phyloP scores from a whole-genome alignment of 1,140 invertebrate species.

The Hylyphantes graminicola region DNA sequence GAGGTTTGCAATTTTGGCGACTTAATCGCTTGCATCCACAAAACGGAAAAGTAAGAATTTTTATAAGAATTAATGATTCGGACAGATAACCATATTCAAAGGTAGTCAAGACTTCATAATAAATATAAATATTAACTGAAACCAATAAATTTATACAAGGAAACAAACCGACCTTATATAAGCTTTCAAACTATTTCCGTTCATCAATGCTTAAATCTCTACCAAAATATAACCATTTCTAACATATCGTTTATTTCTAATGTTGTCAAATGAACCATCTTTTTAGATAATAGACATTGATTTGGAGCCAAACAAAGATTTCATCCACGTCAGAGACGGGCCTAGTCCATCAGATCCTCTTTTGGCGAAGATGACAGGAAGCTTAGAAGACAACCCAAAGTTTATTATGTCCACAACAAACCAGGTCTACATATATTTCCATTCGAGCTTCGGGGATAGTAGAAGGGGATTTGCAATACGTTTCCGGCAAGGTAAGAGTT shows the following conservation, averaged over 20 bases:
- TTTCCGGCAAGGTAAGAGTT: conserved; percentile 79
- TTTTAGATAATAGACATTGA: conserved; percentile 85
- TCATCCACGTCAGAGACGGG: conserved; percentile 89
- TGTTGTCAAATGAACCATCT: neutral
- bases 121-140: too few species aligned
- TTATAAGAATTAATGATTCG: too few species aligned
- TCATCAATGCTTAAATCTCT: too few species aligned
- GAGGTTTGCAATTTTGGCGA: too few species aligned
- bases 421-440: conserved; percentile 90
- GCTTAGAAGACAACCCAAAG: conserved; percentile 76
- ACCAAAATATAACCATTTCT: too few species aligned
- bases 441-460: conserved; percentile 85
- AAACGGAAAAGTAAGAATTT: too few species aligned
- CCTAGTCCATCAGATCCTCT: conserved; percentile 84
- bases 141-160: too few species aligned
- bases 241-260: too few species aligned
- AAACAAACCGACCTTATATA: neutral
- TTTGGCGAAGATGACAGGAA: conserved; percentile 84
- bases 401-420: conserved; percentile 92
- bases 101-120: too few species aligned
- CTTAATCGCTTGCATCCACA: too few species aligned
- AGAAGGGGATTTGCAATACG: conserved; percentile 90
- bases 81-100: too few species aligned
- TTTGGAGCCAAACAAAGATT: conserved; percentile 85
- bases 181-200: neutral